These are phyloP conservation scores for Pagetopsis macropterus DNA, from an alignment of 2,797 vertebrate genomes.

Conservation along the genomic window DNA sequence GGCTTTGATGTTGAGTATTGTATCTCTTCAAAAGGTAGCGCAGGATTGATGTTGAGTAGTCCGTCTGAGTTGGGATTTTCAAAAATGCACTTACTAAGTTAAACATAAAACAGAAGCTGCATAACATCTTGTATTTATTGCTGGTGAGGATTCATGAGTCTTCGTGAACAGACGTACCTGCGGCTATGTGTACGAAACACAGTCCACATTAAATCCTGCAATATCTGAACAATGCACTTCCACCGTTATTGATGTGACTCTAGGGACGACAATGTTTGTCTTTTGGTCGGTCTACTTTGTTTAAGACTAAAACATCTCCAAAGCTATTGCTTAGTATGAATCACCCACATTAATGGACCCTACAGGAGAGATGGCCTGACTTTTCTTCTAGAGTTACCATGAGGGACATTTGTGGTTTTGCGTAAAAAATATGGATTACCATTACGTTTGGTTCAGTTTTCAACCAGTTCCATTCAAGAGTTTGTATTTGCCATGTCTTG, in stretches of 20 bases:
- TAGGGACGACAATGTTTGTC: neutral
- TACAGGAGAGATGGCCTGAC: neutral
- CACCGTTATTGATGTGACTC: neutral
- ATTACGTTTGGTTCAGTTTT: neutral
- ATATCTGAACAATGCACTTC: neutral
- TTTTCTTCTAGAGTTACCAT: neutral
- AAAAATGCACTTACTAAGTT: conserved; percentile 18
- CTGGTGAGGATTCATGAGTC: neutral
- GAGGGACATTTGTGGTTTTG: neutral
- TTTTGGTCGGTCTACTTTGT: neutral
- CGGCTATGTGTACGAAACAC: neutral
- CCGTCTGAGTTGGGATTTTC: conserved; percentile 47
- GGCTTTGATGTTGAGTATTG: conserved; percentile 67
- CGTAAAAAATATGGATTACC: neutral
- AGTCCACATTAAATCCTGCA: neutral
- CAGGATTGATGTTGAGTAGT: conserved; percentile 46
- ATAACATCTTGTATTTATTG: conserved; percentile 35
- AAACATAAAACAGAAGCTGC: conserved; percentile 47
- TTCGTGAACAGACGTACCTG: conserved; percentile 13
- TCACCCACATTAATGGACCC: neutral
- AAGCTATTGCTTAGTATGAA: neutral
- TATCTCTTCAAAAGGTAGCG: conserved; percentile 59
- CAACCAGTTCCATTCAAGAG: neutral
- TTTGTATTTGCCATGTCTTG: neutral
- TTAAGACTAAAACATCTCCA: neutral